Evolutionary conservation across 2,888 invertebrate genomes (phyloP).

Genomic region (Standfussiana lucernea): DNA sequence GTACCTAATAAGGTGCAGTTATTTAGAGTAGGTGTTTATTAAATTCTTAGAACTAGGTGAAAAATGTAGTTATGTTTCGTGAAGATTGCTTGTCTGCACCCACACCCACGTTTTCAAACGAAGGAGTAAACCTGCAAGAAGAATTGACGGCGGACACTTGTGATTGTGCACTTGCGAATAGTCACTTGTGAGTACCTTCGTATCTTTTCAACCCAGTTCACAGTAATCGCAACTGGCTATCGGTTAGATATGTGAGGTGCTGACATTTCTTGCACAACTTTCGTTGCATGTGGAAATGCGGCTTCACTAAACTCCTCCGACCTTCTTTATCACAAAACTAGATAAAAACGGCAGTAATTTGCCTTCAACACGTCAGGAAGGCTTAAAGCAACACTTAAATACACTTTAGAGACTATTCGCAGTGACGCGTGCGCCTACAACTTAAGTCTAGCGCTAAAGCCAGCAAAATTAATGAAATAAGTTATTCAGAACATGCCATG

Average conservation of each 20-base stretch:
- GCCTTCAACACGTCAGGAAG: slow-evolving; percentile 10
- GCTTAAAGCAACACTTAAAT: neutral
- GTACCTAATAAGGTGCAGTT: neutral
- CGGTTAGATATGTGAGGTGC: neutral
- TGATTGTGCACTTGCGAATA: no score
- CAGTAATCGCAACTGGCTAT: neutral
- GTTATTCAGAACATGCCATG: neutral
- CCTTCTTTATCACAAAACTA: slow-evolving; percentile 13
- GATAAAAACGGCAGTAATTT: slow-evolving; percentile 6
- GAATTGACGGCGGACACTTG: neutral
- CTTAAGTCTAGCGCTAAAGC: neutral
- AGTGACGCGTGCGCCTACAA: neutral
- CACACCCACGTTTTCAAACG: neutral
- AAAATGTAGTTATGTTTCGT: neutral
- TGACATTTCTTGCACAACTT: neutral
- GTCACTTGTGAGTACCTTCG: neutral
- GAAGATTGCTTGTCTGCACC: neutral
- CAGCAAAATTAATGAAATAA: neutral
- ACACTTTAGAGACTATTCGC: neutral
- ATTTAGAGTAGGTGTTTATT: neutral
- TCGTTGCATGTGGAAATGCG: slow-evolving; percentile 18
- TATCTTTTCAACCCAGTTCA: neutral
- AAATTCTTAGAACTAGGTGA: neutral
- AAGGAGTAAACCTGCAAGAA: neutral
- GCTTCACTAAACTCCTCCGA: neutral